A percentile compares a stretch with the other conserved stretches of the same genome.
Conservation (phyloP, 2,888 invertebrate genomes). For the Leucania comma region DNA sequence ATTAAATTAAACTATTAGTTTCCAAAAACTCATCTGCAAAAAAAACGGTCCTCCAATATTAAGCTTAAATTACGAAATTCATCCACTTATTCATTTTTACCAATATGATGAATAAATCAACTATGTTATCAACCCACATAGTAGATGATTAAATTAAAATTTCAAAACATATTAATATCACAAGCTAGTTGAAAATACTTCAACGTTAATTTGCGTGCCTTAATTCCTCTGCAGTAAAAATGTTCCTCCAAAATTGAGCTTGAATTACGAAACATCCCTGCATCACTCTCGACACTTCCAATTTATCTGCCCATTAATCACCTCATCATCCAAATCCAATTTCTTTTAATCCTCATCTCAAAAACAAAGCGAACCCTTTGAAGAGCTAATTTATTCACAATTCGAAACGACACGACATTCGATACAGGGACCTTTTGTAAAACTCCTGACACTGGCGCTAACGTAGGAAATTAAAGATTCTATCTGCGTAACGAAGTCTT, state of each 20-base stretch:
- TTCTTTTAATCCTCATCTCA: slow-evolving; percentile 38
- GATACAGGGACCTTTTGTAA: slow-evolving; percentile 72
- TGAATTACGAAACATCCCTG: neutral
- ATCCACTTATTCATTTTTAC: no score
- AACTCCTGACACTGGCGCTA: slow-evolving; percentile 76
- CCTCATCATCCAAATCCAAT: slow-evolving; percentile 43
- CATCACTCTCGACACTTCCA: neutral
- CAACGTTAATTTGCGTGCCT: neutral
- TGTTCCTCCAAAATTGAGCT: neutral
- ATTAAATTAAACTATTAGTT: no score
- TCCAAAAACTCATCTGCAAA: no score
- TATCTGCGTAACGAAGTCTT: slow-evolving; percentile 83
- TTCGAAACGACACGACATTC: slow-evolving; percentile 67
- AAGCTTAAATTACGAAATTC: no score
- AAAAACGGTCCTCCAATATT: no score
- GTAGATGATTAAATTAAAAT: no score
- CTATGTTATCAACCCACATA: no score
- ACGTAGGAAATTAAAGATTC: slow-evolving; percentile 87
- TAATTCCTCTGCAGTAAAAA: neutral
- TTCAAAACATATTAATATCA: neutral
- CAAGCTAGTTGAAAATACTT: neutral
- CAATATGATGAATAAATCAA: no score
- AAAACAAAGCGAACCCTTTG: slow-evolving; percentile 67
- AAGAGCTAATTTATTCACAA: slow-evolving; percentile 72
- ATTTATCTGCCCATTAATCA: slow-evolving; percentile 42